A percentile compares a stretch with the other conserved stretches of the same genome.
phyloP scores from a whole-genome alignment of 1,140 invertebrate species.

The Caenorhabditis latens region DNA sequence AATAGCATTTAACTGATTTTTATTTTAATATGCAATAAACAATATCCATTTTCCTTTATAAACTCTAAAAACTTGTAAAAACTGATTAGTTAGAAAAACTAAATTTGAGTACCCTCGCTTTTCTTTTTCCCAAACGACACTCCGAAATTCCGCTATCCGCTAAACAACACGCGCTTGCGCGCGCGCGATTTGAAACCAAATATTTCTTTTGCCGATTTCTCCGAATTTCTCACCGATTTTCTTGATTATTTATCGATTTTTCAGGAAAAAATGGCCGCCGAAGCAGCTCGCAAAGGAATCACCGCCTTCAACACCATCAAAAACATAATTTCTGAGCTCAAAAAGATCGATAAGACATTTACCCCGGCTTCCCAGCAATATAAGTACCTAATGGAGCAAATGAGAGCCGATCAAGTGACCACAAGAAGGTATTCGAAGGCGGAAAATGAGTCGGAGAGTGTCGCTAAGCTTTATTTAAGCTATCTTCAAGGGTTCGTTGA shows the following conservation, averaged over 20 bases:
- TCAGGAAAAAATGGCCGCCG: neutral
- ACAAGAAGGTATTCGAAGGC: slow-evolving; percentile 32
- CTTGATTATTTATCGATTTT: neutral
- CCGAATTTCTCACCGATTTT: neutral
- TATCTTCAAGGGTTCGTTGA: slow-evolving; percentile 30
- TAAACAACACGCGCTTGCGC: neutral
- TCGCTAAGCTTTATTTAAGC: slow-evolving; percentile 29
- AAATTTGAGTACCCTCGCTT: too few species aligned
- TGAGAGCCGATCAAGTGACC: slow-evolving; percentile 70
- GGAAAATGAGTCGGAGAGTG: slow-evolving; percentile 48
- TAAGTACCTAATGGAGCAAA: slow-evolving; percentile 64
- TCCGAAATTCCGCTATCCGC: neutral
- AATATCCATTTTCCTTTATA: too few species aligned
- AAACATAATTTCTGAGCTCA: slow-evolving; percentile 57
- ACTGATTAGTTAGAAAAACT: too few species aligned
- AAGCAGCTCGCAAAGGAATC: neutral
- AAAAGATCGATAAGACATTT: slow-evolving; percentile 60
- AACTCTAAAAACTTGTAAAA: too few species aligned
- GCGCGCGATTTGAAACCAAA: neutral
- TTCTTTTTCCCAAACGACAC: neutral
- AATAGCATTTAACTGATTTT: too few species aligned
- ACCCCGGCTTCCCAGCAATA: slow-evolving; percentile 33
- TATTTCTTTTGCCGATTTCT: neutral
- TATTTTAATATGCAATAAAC: too few species aligned
- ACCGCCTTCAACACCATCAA: slow-evolving; percentile 10